Conservation (phyloP, 2,113 vertebrate species). For the Manacus vitellinus region DNA sequence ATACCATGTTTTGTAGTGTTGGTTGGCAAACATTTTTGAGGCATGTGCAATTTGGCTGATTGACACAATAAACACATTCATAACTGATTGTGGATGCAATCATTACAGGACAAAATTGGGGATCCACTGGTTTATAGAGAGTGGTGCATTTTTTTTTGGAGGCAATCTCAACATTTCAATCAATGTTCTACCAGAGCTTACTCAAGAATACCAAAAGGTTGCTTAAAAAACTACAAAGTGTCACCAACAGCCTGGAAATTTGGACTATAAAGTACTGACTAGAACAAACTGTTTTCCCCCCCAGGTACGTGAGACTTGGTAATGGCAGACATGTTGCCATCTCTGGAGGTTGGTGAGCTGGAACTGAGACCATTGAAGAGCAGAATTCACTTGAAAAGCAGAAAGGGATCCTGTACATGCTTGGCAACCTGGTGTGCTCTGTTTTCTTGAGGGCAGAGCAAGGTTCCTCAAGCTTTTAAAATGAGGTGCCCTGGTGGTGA, state of each 20-base stretch:
- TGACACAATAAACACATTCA: neutral
- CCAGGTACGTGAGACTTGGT: neutral
- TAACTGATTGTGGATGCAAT: neutral
- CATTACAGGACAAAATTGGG: rapidly evolving
- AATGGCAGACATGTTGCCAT: neutral
- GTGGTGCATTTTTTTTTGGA: neutral
- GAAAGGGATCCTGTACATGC: rapidly evolving
- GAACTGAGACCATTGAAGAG: neutral
- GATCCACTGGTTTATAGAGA: neutral
- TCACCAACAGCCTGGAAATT: neutral
- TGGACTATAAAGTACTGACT: neutral
- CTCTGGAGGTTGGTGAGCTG: neutral
- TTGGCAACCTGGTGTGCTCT: neutral
- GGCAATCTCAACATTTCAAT: neutral
- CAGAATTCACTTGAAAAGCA: neutral
- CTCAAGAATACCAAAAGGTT: neutral
- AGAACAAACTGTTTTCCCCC: neutral
- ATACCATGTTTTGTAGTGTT: neutral
- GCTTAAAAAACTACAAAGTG: neutral
- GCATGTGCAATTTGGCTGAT: neutral
- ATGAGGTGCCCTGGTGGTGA: neutral
- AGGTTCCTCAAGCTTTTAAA: neutral
- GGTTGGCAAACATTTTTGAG: neutral
- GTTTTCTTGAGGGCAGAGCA: neutral
- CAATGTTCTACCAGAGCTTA: neutral